These are phyloP conservation scores for Tethea ocularis DNA, from an alignment of 2,888 invertebrate species.

Conservation along the genomic window DNA sequence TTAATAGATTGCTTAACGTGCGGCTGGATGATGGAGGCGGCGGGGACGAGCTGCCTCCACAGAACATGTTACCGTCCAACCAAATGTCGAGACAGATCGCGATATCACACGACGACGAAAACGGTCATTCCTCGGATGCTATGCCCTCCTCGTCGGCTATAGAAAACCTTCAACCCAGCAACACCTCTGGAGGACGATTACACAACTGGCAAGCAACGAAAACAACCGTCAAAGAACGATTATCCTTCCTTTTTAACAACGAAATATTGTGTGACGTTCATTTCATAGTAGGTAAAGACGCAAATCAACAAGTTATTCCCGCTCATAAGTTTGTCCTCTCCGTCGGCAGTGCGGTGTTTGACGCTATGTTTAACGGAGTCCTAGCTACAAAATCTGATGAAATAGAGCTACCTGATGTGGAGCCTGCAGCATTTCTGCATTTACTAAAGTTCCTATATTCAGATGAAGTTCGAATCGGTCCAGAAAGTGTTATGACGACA, in stretches of 20 bases:
- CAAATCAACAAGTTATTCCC: slow-evolving; percentile 87
- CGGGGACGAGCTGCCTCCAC: slow-evolving; percentile 72
- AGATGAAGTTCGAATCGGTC: slow-evolving; percentile 92
- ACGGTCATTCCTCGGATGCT: slow-evolving; percentile 55
- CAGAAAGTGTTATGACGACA: slow-evolving; percentile 94
- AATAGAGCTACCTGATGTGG: slow-evolving; percentile 92
- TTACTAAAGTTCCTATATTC: slow-evolving; percentile 90
- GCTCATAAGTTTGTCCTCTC: slow-evolving; percentile 92
- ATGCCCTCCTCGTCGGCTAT: slow-evolving; percentile 62
- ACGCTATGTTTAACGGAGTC: slow-evolving; percentile 93
- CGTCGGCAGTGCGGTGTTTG: slow-evolving; percentile 93
- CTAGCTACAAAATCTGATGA: slow-evolving; percentile 87
- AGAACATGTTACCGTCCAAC: slow-evolving; percentile 81
- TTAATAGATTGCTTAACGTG: slow-evolving; percentile 66
- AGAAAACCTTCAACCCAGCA: slow-evolving; percentile 70
- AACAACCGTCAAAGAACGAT: slow-evolving; percentile 88
- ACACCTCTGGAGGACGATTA: slow-evolving; percentile 72
- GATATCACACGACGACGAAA: slow-evolving; percentile 64
- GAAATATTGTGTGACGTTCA: slow-evolving; percentile 87
- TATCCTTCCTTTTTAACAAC: slow-evolving; percentile 85
- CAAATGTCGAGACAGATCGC: slow-evolving; percentile 63
- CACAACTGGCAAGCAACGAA: slow-evolving; percentile 90
- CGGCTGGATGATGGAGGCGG: slow-evolving; percentile 64
- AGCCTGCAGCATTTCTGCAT: slow-evolving; percentile 91
- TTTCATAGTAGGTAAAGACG: slow-evolving; percentile 90